Conservation (phyloP, 2,797 vertebrate genomes). For the Sebastes melanostomus region DNA sequence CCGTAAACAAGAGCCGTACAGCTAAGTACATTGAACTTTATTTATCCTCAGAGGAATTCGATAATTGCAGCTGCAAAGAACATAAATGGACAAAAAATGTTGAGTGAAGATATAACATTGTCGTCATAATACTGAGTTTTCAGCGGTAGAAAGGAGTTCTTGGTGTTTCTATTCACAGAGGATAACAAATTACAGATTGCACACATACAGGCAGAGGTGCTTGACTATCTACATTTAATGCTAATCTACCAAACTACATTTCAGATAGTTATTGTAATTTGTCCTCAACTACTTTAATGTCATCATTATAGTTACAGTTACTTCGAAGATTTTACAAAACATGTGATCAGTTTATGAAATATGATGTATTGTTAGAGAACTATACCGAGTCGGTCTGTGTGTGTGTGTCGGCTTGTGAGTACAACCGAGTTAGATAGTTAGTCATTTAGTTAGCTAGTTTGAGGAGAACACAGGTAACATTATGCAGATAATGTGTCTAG, state of each 20-base stretch:
- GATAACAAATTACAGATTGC: neutral
- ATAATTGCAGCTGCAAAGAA: slow-evolving; percentile 34
- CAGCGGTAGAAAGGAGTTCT: neutral
- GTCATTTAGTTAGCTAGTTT: no score
- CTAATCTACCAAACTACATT: neutral
- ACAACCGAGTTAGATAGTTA: no score
- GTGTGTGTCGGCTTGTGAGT: no score
- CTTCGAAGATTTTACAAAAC: neutral
- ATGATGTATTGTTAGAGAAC: no score
- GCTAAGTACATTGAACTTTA: slow-evolving; percentile 24
- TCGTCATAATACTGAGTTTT: neutral
- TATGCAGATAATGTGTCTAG: no score
- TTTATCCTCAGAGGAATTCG: slow-evolving; percentile 31
- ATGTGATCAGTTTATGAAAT: no score
- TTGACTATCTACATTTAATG: neutral
- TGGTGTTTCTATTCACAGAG: neutral
- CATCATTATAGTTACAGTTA: no score
- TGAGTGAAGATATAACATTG: neutral
- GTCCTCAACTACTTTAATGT: neutral
- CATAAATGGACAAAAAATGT: slow-evolving; percentile 5
- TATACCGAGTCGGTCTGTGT: no score
- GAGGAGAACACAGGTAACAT: no score
- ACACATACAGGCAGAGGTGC: neutral
- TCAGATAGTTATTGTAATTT: neutral
- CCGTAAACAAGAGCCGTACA: slow-evolving; percentile 44